Conservation (phyloP, 2,797 vertebrate genomes). For the Cygnus olor region DNA sequence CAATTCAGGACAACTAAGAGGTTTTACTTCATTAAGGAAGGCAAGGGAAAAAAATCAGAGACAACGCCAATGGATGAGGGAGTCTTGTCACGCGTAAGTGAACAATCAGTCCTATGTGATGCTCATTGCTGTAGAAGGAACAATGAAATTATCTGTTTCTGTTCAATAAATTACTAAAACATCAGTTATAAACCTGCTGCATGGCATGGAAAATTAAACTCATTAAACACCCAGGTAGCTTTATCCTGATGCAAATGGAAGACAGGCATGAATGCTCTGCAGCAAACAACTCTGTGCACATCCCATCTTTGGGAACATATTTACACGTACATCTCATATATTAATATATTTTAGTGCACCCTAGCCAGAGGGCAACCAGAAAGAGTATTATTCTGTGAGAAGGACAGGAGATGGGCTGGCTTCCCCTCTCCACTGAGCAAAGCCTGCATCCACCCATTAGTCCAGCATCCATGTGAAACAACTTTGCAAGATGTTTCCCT, state of each 20-base stretch:
- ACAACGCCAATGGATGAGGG: not conserved
- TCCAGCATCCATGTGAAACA: not conserved
- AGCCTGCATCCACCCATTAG: not conserved
- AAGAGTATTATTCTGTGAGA: constrained; percentile 46
- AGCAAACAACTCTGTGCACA: constrained; percentile 61
- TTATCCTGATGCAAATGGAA: constrained; percentile 68
- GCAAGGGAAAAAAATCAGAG: constrained; percentile 10
- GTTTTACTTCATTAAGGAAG: constrained; percentile 48
- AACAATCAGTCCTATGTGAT: not conserved
- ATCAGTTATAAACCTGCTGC: constrained; percentile 59
- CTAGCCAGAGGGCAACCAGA: constrained; percentile 79
- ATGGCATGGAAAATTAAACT: constrained; percentile 53
- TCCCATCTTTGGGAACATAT: constrained; percentile 51
- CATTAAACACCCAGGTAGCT: constrained; percentile 58
- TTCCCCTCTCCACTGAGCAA: not conserved
- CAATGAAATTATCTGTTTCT: constrained; percentile 27
- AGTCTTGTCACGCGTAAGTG: constrained; percentile 27
- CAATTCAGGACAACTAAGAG: constrained; percentile 51
- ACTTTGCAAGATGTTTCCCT: not conserved
- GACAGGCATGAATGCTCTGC: constrained; percentile 68
- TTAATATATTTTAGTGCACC: constrained; percentile 76
- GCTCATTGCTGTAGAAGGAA: constrained; percentile 36
- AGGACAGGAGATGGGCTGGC: constrained; percentile 59
- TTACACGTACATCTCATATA: constrained; percentile 67
- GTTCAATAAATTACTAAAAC: constrained; percentile 69